Base-by-base conservation (phyloP, 2,797 vertebrate genomes). In the Syndactyla subalaris region DNA sequence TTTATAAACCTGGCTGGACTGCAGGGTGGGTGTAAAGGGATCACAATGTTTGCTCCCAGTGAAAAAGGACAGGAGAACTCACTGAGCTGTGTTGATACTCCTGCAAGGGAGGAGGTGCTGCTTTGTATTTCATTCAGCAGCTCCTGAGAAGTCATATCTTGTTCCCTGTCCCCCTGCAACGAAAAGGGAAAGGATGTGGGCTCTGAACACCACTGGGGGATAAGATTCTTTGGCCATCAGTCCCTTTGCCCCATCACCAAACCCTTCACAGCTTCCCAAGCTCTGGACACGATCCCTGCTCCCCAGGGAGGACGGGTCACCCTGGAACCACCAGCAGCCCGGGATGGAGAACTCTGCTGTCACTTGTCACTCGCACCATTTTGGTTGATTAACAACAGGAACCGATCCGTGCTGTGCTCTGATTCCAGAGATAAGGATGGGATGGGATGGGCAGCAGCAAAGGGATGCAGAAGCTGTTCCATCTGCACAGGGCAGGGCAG, bases 401-500 rank as follows among this genome's bases (percentile, higher is more conserved):
- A 36, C 75, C 0, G 57, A 61, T 23, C 12, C 0, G 21, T 3
- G 36, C 36, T 70, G 73, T 11, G 76, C 81, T 32, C 49, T 3
- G 62, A 51, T 91, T 66, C 59, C 57, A 51, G 75, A 36, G 93
- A 89, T 74, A 14, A 65, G 61, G 41, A 41, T 41, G 39, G 63
- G 75, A 14, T 55, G 15, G 89, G 78, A 54, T 24, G 45, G 87
- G 78, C 92, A 85, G 89, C 39, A 80, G 81, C 55, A 80, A 74
- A 94, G 83, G 78, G 89, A 74, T 58, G 57, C 82, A 66, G 41
- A 51, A 63, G 46, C 80, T 41, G 49, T 92, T 94, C 88, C 79
- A 23, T 32, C 59, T 8, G 92, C 66, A 41, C 86, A 77, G 93
- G 94, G 89, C 92, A 97, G 91, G 87, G 89, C 94, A 95, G 85